Conservation (phyloP, 2,797 vertebrate genomes). For the Epinephelus coioides region DNA sequence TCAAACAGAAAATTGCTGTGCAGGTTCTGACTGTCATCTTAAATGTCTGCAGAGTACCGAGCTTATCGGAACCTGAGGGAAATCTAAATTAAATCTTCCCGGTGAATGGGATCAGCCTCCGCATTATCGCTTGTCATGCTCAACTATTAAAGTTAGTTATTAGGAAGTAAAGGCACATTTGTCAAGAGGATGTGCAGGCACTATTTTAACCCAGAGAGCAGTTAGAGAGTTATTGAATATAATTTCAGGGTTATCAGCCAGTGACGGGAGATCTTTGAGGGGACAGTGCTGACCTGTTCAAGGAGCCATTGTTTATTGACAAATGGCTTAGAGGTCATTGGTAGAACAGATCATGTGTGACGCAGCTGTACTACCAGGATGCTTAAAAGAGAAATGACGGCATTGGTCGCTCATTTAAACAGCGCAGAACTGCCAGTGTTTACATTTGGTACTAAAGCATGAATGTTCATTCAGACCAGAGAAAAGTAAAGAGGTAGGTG, state of each 20-base stretch:
- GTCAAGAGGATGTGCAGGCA: slow-evolving; percentile 47
- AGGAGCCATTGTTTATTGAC: slow-evolving; percentile 35
- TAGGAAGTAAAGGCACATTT: slow-evolving; percentile 67
- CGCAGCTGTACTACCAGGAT: slow-evolving; percentile 7
- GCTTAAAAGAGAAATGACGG: not conserved
- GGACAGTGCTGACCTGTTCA: slow-evolving; percentile 12
- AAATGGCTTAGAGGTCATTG: slow-evolving; percentile 20
- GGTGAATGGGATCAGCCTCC: slow-evolving; percentile 70
- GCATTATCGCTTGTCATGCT: slow-evolving; percentile 75
- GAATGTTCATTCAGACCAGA: not conserved
- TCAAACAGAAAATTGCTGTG: slow-evolving; percentile 75
- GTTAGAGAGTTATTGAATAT: slow-evolving; percentile 45
- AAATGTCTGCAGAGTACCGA: slow-evolving; percentile 69
- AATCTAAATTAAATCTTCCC: slow-evolving; percentile 85
- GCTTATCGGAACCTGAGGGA: slow-evolving; percentile 79
- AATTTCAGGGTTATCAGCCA: slow-evolving; percentile 41
- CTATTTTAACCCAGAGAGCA: slow-evolving; percentile 41
- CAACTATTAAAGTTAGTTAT: slow-evolving; percentile 75
- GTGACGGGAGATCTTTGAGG: slow-evolving; percentile 7
- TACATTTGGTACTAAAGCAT: not conserved
- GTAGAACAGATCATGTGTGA: slow-evolving; percentile 10
- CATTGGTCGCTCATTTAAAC: not conserved
- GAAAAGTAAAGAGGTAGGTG: not conserved
- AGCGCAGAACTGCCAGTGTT: not conserved
- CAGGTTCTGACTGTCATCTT: slow-evolving; percentile 71